These are phyloP conservation scores for Engystomops pustulosus DNA, from an alignment of 2,113 vertebrate species.

Conservation along the genomic window DNA sequence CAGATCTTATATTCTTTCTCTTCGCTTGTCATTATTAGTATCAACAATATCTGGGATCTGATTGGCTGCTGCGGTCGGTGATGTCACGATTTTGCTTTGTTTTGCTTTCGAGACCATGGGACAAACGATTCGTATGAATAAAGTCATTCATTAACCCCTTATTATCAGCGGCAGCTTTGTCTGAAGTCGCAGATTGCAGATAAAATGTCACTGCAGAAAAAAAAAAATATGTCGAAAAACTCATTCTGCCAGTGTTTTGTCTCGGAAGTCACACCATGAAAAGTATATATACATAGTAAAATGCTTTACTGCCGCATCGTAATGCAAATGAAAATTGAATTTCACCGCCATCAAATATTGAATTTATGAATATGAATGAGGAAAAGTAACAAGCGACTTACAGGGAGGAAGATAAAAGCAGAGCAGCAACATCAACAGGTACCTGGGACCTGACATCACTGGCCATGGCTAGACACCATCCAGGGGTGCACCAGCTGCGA, in stretches of 20 bases:
- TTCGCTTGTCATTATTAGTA: too few relatives aligned
- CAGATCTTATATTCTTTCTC: too few relatives aligned
- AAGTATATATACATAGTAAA: conserved; percentile 53
- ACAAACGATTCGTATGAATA: neutral
- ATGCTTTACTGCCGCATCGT: conserved; percentile 45
- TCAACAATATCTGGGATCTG: neutral
- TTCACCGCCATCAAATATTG: conserved; percentile 48
- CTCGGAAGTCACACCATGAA: conserved; percentile 20
- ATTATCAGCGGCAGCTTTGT: too few relatives aligned
- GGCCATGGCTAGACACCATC: too few relatives aligned
- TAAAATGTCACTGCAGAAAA: conserved; percentile 23
- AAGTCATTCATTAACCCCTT: neutral
- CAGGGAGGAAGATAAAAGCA: neutral
- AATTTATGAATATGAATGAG: conserved; percentile 55
- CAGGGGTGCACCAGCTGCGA: too few relatives aligned
- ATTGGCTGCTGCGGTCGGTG: neutral
- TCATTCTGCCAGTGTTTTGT: conserved; percentile 35
- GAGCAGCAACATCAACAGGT: too few relatives aligned
- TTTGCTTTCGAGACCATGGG: neutral
- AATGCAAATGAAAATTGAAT: conserved; percentile 58
- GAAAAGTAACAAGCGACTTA: conserved; percentile 11
- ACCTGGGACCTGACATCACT: too few relatives aligned
- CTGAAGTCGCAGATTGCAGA: neutral
- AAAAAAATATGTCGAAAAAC: conserved; percentile 36
- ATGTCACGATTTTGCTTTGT: neutral